Evolutionary conservation across 2,888 invertebrate species (phyloP), one percentile per base, ranked within the genome.

Genomic region (Orchesella flavescens): DNA sequence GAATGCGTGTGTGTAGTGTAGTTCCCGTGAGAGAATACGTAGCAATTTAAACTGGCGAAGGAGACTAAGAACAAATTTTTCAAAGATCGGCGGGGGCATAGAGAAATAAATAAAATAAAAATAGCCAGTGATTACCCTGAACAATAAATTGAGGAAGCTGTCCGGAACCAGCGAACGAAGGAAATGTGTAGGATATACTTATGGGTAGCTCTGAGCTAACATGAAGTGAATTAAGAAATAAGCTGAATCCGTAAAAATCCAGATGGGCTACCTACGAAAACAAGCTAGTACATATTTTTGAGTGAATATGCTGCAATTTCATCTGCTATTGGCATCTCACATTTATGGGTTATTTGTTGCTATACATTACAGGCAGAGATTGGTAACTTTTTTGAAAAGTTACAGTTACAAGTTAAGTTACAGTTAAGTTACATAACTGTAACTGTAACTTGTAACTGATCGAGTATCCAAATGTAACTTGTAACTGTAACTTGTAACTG

Each of bases 121-220:
- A 44, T 72, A 57, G 66, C 23, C 73, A 34, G 78, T 73, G 73
- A 80, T 80, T 73, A 80, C 79, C 43, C 43, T 19, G 17, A 34
- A 72, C 79, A 79, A 78, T 79, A 79, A 79, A 79, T 79, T 72
- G 79, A 24, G 72, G 65, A 79, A 79, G 21, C 72, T 71, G 79
- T 79, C 72, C 57, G 79, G 34, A 53, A 24, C 53, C 57, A 34
- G 23, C 49, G 66, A 65, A 19, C 44, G 61, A 23, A 72, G 55
- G 21, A 57, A 55, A 71, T 49, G 17, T 15, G 17, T 15, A 72
- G 17, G 43, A 72, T 7, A 77, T 49, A 53, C n/a, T 17, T 68
- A n/a, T 43, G 17, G 53, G 23, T 79, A 72, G n/a, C n/a, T 63
- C 49, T 57, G 73, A 76, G 44, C 17, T 34, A 57, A 46, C 57